A percentile compares a stretch with the other conserved stretches of the same genome.
Evolutionary conservation across 2,888 invertebrate species (phyloP).

Genomic region (Amitus sp.): DNA sequence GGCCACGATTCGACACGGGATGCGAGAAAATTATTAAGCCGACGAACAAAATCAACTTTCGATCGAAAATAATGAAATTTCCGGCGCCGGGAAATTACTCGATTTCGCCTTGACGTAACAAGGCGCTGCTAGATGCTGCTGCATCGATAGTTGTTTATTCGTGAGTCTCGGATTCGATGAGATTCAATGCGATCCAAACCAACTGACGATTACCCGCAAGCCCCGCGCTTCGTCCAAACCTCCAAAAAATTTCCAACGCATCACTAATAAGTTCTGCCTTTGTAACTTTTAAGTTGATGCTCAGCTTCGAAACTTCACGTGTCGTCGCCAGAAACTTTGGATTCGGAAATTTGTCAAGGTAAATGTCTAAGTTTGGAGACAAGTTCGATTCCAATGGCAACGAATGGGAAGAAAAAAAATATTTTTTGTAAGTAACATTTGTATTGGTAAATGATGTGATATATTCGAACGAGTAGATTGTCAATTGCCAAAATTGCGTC

Average conservation of each 20-base stretch:
- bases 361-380: no score
- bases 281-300: no score
- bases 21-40: conserved; percentile 22
- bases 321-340: no score
- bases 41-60: conserved; percentile 21
- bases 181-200: background rate
- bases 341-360: no score
- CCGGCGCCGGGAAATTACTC: conserved; percentile 33
- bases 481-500: no score
- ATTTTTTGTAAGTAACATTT: no score
- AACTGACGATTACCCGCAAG: background rate
- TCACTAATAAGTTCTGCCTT: no score
- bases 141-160: conserved; percentile 6
- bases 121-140: conserved; percentile 3
- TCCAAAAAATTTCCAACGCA: background rate
- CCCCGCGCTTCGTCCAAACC: background rate
- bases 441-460: no score
- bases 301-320: no score
- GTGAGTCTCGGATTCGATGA: background rate
- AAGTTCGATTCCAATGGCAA: no score
- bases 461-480: no score
- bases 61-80: conserved; percentile 30
- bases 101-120: conserved; percentile 27
- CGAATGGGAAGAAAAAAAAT: no score
- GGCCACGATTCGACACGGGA: conserved; percentile 14